These are phyloP conservation scores for Amphiduros pacificus DNA, from an alignment of 2,888 invertebrate species.

Conservation along the genomic window DNA sequence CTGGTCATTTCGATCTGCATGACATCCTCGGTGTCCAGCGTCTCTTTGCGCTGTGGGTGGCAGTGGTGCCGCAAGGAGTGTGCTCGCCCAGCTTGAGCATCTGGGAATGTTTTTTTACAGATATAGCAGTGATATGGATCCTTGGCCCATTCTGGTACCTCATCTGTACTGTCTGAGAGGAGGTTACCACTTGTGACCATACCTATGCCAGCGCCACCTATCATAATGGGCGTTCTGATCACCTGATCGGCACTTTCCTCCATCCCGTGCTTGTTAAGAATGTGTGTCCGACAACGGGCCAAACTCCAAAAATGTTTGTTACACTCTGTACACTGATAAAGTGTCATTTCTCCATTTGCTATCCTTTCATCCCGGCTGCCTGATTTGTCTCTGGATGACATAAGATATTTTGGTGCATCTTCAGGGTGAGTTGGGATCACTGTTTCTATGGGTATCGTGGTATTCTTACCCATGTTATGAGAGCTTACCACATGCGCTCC, in stretches of 20 bases:
- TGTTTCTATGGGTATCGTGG: background rate
- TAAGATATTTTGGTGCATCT: too few relatives aligned
- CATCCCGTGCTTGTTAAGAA: background rate
- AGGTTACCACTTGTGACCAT: too few relatives aligned
- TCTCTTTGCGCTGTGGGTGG: background rate
- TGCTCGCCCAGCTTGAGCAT: background rate
- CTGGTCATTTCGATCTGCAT: too few relatives aligned
- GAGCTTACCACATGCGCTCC: background rate
- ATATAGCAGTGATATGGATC: background rate
- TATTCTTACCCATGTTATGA: background rate
- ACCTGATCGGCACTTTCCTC: too few relatives aligned
- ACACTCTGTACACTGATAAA: background rate
- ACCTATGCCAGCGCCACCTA: too few relatives aligned
- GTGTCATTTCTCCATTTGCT: background rate
- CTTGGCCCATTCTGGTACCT: too few relatives aligned
- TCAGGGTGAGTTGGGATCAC: background rate
- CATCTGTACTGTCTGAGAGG: too few relatives aligned
- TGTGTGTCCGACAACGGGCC: background rate
- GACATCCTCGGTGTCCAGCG: background rate
- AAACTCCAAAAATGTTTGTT: background rate
- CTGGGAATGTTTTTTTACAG: background rate
- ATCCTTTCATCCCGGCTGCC: background rate
- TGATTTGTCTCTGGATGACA: background rate
- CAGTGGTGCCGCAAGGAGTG: background rate
- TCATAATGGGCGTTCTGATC: too few relatives aligned